A percentile compares a stretch with the other conserved stretches of the same genome.
These are phyloP conservation scores for Lepidurus couesii DNA, from an alignment of 1,140 invertebrate species.

Conservation along the genomic window DNA sequence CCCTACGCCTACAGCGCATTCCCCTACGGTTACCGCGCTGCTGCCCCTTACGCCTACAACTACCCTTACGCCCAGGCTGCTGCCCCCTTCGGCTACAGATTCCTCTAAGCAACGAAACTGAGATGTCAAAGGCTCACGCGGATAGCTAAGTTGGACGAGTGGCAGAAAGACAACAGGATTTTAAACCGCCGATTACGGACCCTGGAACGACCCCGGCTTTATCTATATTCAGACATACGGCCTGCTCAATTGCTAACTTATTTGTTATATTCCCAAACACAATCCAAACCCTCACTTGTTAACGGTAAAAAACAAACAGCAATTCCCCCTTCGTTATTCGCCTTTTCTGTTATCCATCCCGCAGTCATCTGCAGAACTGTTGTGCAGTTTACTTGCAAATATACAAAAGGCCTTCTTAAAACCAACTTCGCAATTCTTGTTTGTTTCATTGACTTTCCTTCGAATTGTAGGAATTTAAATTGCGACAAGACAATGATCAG, in stretches of 20 bases:
- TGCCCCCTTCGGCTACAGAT: not conserved
- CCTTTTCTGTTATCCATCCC: not conserved
- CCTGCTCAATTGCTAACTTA: not conserved
- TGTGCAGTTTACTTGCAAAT: conserved; percentile 11
- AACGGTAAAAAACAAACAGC: not conserved
- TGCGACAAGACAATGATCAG: too few species aligned
- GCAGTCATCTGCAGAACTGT: conserved; percentile 10
- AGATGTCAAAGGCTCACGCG: not conserved
- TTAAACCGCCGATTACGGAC: not conserved
- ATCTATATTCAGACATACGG: not conserved
- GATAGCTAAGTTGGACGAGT: not conserved
- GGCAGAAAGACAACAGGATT: not conserved
- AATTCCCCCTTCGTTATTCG: not conserved
- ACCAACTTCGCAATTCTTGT: not conserved
- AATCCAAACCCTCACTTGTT: not conserved
- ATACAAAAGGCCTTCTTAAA: not conserved
- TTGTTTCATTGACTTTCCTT: not conserved
- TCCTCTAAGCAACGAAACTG: not conserved
- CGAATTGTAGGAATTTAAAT: not conserved
- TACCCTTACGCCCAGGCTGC: not conserved
- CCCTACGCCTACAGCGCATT: not conserved
- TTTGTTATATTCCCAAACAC: not conserved
- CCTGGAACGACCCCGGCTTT: not conserved
- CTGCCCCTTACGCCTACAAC: not conserved
- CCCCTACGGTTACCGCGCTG: not conserved